Percentiles rank a stretch among this genome's conserved stretches.
phyloP scores from a whole-genome alignment of 2,888 invertebrate species.

The Lepidocyrtoides sp. region DNA sequence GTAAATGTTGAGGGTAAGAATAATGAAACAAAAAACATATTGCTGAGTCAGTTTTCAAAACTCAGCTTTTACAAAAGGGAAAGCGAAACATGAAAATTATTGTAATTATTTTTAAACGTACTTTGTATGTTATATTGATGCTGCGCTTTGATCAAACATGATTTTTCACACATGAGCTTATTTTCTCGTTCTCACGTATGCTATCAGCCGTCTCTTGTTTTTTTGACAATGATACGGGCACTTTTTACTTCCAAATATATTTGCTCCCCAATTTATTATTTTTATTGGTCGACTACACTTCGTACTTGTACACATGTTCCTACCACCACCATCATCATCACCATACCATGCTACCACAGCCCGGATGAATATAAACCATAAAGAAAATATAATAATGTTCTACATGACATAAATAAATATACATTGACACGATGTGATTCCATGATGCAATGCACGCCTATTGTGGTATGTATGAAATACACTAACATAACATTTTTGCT shows the following conservation, averaged over 20 bases:
- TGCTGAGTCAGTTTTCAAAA: not conserved
- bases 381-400: not conserved
- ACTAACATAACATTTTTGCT: not conserved
- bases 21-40: not conserved
- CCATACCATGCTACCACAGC: not conserved
- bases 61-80: not conserved
- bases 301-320: not conserved
- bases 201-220: conserved; percentile 36
- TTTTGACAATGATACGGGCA: conserved; percentile 60
- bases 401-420: no score
- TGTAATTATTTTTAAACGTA: conserved; percentile 1
- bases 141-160: conserved; percentile 22
- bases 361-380: conserved; percentile 16
- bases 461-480: not conserved
- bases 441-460: not conserved
- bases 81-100: not conserved
- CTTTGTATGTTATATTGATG: not conserved
- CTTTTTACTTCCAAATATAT: not conserved
- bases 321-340: not conserved
- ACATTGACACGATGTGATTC: no score
- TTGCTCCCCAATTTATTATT: conserved; percentile 43
- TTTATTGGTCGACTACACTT: conserved; percentile 13
- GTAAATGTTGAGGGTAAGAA: not conserved
- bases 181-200: not conserved
- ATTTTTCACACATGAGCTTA: conserved; percentile 26